phyloP scores from a whole-genome alignment of 2,888 invertebrate species.

The Nineta flava region DNA sequence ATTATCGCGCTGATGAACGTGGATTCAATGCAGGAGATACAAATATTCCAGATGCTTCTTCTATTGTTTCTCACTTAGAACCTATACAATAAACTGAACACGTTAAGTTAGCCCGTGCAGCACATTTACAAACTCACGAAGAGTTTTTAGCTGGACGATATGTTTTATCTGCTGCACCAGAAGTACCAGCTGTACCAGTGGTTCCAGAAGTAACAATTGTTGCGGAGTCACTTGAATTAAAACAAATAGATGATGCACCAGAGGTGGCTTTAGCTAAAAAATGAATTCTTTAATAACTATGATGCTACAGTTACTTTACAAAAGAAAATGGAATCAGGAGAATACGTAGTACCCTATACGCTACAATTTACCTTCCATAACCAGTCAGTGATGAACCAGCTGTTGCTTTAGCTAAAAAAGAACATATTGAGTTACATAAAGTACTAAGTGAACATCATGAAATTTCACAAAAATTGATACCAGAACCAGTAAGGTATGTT shows the following conservation, averaged over 20 bases:
- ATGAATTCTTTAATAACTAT: no score
- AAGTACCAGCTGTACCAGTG: not conserved
- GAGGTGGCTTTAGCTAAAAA: no score
- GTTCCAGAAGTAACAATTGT: not conserved
- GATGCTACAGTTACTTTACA: no score
- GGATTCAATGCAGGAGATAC: slow-evolving; percentile 1
- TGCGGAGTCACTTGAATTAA: no score
- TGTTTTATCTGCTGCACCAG: no score
- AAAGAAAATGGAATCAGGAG: no score
- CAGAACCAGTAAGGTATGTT: no score
- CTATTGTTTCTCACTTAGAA: not conserved
- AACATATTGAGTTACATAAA: not conserved
- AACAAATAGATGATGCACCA: no score
- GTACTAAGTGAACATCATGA: no score
- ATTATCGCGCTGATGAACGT: not conserved
- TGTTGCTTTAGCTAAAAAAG: not conserved
- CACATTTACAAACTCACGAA: not conserved
- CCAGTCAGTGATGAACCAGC: not conserved
- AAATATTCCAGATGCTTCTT: not conserved
- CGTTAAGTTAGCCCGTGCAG: not conserved
- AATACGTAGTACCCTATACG: no score
- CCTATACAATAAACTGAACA: not conserved
- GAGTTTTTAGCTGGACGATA: not conserved
- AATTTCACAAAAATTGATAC: no score
- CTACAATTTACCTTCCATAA: not conserved